Evolutionary conservation across 1,140 invertebrate genomes (phyloP).

Genomic region (Drosophila kurseongensis): DNA sequence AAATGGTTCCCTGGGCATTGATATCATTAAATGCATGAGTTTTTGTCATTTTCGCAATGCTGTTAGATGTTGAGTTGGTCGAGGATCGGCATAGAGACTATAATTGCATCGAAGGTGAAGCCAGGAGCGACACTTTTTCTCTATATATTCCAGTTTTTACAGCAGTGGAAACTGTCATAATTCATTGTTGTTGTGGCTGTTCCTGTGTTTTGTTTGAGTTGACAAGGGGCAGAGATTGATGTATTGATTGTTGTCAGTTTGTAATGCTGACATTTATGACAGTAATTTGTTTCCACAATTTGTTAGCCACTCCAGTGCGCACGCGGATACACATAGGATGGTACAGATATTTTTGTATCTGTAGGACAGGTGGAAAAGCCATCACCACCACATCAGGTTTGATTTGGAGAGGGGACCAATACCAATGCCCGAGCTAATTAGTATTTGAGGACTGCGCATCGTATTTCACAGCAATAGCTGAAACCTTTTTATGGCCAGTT

Average conservation of each 20-base stretch:
- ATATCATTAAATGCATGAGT: conserved; percentile 71
- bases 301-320: conserved; percentile 54
- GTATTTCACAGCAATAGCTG: conserved; percentile 77
- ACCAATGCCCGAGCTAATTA: conserved; percentile 63
- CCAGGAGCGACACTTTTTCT: conserved; percentile 26
- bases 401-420: conserved; percentile 43
- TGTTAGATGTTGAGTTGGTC: conserved; percentile 56
- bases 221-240: conserved; percentile 71
- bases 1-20: conserved; percentile 53
- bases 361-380: conserved; percentile 1
- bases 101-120: conserved; percentile 44
- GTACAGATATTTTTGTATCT: conserved; percentile 12
- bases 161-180: conserved; percentile 78
- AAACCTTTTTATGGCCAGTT: conserved; percentile 69
- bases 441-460: conserved; percentile 60
- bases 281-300: conserved; percentile 82
- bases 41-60: conserved; percentile 60
- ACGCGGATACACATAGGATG: conserved; percentile 27
- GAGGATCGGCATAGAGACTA: conserved; percentile 39
- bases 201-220: conserved; percentile 47
- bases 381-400: conserved; percentile 29
- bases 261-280: conserved; percentile 81
- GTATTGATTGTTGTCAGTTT: conserved; percentile 79
- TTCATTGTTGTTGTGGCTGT: conserved; percentile 51
- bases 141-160: conserved; percentile 34